A percentile compares a stretch with the other conserved stretches of the same genome.
Evolutionary conservation across 2,888 invertebrate genomes (phyloP).

Genomic region (Balanococcus diminutus): DNA sequence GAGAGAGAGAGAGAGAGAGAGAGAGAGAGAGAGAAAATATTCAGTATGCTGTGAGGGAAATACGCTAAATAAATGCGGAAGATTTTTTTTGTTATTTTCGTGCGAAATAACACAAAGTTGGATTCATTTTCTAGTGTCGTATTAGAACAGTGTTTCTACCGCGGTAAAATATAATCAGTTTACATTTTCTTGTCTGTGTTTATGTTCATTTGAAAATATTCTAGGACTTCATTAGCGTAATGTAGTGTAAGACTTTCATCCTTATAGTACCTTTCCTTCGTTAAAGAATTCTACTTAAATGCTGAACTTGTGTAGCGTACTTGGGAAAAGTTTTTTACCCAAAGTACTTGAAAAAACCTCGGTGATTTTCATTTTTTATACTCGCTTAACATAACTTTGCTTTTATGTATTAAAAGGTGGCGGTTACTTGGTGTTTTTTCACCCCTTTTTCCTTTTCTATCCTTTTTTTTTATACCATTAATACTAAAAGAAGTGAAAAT

Average conservation of each 20-base stretch:
- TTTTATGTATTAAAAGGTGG: slow-evolving; percentile 24
- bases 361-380: slow-evolving; percentile 32
- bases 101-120: background rate
- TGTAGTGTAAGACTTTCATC: slow-evolving; percentile 29
- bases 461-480: slow-evolving; percentile 2
- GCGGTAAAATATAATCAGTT: background rate
- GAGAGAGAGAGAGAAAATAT: background rate
- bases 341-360: background rate
- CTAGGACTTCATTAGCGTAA: slow-evolving; percentile 32
- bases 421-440: background rate
- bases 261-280: background rate
- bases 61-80: background rate
- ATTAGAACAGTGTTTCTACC: background rate
- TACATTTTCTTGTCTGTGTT: slow-evolving; percentile 1
- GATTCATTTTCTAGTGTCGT: background rate
- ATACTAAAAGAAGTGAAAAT: background rate
- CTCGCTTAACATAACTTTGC: slow-evolving; percentile 35
- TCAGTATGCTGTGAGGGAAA: background rate
- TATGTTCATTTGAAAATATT: background rate
- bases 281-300: slow-evolving; percentile 17
- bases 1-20: background rate
- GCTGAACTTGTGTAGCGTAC: slow-evolving; percentile 27
- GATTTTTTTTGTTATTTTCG: background rate
- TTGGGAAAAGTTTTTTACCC: background rate
- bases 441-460: background rate